Percentiles rank a stretch among this genome's conserved stretches.
Evolutionary conservation across 2,888 invertebrate genomes (phyloP).

Genomic region (Apamea monoglypha): DNA sequence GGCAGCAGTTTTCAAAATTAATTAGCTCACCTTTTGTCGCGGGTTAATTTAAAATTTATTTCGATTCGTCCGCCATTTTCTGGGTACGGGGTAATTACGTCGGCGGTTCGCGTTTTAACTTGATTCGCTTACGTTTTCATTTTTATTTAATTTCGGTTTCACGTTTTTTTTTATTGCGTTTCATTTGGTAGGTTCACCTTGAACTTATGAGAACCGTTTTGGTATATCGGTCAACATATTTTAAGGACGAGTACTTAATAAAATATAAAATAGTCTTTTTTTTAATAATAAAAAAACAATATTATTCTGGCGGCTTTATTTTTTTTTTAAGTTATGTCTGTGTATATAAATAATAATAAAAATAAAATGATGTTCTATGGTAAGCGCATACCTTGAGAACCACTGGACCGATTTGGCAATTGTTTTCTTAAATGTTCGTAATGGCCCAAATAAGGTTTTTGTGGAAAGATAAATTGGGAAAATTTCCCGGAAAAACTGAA

Average conservation of each 20-base stretch:
- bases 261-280: neutral
- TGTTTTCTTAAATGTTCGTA: neutral
- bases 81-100: slow-evolving; percentile 67
- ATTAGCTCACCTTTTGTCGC: slow-evolving; percentile 75
- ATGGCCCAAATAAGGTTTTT: too few species aligned
- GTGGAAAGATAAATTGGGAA: neutral
- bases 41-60: slow-evolving; percentile 77
- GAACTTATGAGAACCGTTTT: neutral
- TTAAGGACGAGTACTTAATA: neutral
- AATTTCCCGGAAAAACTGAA: neutral
- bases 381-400: neutral
- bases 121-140: slow-evolving; percentile 68
- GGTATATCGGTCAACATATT: neutral
- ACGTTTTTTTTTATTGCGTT: slow-evolving; percentile 43
- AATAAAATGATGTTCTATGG: neutral
- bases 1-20: slow-evolving; percentile 76
- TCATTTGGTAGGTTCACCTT: slow-evolving; percentile 1
- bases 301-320: neutral
- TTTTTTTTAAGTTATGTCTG: neutral
- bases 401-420: too few species aligned
- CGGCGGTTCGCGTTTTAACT: slow-evolving; percentile 59
- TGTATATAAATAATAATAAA: neutral
- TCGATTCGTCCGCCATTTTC: slow-evolving; percentile 70
- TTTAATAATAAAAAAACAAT: neutral
- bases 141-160: slow-evolving; percentile 60